Base-by-base conservation (phyloP, 1,140 invertebrate species). In the Brachionus sp. region DNA sequence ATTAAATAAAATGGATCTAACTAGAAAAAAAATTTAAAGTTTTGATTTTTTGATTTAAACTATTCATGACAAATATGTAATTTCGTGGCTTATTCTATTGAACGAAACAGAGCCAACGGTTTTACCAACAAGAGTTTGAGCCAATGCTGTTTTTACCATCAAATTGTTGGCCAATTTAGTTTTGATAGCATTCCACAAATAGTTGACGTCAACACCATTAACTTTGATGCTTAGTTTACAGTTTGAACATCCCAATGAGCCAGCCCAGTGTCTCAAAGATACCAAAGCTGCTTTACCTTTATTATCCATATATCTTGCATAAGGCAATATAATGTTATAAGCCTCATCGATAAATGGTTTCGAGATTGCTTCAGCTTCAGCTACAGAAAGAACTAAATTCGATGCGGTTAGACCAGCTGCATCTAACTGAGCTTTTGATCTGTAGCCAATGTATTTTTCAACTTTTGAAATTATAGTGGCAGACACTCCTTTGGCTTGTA, bases 251-350 rank as follows among this genome's bases (percentile, higher is more conserved):
- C 70, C 70, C 25, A 75, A 75, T 9, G 70, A 75, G 25, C 70
- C 70, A 44, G 70, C 70, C 70, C 70, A 75, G 13, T 75, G 70
- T 75, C 70, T 75, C 3, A 75, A 16, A 44, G 70, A 75, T 10
- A 75, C 70, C 16, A 75, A 46, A 6, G 25, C 70, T 44, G 70
- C 70, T 23, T 33, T 75, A 13, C 70, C 70, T 37, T 75, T 75
- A 46, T 75, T 75, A 13, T 75, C 39, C 70, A 75, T 75, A 33
- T 19, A 44, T 6, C 0, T 46, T 12, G 39, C 70, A 46, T 75
- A 75, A 6, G 70, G 70, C 16, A 46, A 0, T 23, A 44, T 19
- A 16, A 44, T 29, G 19, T 46, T 44, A 23, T 75, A 75, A 75
- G 70, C 39, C 25, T 75, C 70, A 39, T 44, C 42, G 10, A 75